Conservation (phyloP, 1,140 invertebrate species). For the Pogonomyrmex californicus region DNA sequence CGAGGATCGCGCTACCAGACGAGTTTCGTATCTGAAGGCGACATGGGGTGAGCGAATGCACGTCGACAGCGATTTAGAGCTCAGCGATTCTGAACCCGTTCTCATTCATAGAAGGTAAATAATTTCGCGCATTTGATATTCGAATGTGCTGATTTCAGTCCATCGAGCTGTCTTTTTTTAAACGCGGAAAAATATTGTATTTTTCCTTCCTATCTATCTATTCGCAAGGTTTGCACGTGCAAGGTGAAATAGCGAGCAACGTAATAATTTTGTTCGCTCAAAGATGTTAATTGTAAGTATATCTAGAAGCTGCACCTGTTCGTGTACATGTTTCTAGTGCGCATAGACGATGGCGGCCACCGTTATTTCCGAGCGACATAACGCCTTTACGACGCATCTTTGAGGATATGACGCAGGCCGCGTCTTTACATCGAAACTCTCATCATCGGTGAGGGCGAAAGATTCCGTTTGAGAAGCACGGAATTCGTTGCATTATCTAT, state of each 20-base stretch:
- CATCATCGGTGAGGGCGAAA: conserved; percentile 81
- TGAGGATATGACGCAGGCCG: conserved; percentile 88
- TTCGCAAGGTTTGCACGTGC: background rate
- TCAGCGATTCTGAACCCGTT: conserved; percentile 89
- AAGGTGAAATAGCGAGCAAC: conserved; percentile 22
- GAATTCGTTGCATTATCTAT: conserved; percentile 47
- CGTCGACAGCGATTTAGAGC: conserved; percentile 90
- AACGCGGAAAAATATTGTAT: background rate
- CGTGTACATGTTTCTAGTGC: conserved; percentile 86
- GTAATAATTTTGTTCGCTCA: conserved; percentile 29
- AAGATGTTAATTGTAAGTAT: conserved; percentile 59
- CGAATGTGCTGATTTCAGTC: background rate
- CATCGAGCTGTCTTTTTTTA: conserved; percentile 5
- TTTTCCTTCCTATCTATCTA: background rate
- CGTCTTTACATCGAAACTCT: conserved; percentile 79
- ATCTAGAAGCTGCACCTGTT: conserved; percentile 65
- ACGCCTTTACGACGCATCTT: conserved; percentile 91
- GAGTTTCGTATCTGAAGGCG: conserved; percentile 97
- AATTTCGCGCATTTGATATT: conserved; percentile 1
- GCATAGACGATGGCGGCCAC: conserved; percentile 91
- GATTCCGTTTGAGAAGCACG: conserved; percentile 56
- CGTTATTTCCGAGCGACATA: conserved; percentile 91
- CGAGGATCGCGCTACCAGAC: conserved; percentile 93
- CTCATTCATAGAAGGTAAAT: conserved; percentile 88
- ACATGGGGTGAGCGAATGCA: conserved; percentile 91